Evolutionary conservation across 1,140 invertebrate genomes (phyloP), one percentile per base, ranked within the genome.

Genomic region (Piezodorus guildinii): DNA sequence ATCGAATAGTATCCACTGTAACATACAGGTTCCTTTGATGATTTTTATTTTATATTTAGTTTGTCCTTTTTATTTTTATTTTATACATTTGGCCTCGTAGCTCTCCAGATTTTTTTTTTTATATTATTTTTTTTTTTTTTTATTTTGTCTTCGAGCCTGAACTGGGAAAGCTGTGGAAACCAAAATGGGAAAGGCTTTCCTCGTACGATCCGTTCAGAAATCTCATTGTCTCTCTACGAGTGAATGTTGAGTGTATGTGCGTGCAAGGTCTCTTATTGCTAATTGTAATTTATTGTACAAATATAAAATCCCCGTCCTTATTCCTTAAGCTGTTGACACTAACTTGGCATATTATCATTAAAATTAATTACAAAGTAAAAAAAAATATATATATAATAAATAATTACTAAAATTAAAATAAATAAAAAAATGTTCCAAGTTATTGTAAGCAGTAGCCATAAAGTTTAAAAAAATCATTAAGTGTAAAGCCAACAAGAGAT

Each of bases 121-220:
- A 39, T 39, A 10, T 39, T 6, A 1, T 39, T 39, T 30, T 39
- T 1, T 39, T 39, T 10, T 39, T 39, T 39, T 10, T 39, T 39
- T 39, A 30, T 30, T 30, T 30, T 30, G 3, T 39, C 34, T 39
- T 34, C 23, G 63, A 64, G 63, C 63, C 63, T 64, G 58, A 64
- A 64, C 63, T 64, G 60, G 63, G 63, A 56, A 46, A 64, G 63
- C 56, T 60, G 45, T 17, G 63, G 44, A 64, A 64, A 64, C 63
- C 63, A 56, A 44, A 44, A n/a, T n/a, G 54, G 56, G 30, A 64
- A 64, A 56, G 63, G 44, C 51, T 27, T 30, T 30, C 17, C n/a
- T 44, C 4, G 16, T 43, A 61, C 49, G 17, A 21, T 52, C 23
- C 49, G 17, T 25, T 25, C 49, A 21, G 17, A 4, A 2, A 17